Evolutionary conservation across 2,113 vertebrate species (phyloP), one percentile per base, ranked within the genome.

Genomic region (Nyctereutes procyonoides): DNA sequence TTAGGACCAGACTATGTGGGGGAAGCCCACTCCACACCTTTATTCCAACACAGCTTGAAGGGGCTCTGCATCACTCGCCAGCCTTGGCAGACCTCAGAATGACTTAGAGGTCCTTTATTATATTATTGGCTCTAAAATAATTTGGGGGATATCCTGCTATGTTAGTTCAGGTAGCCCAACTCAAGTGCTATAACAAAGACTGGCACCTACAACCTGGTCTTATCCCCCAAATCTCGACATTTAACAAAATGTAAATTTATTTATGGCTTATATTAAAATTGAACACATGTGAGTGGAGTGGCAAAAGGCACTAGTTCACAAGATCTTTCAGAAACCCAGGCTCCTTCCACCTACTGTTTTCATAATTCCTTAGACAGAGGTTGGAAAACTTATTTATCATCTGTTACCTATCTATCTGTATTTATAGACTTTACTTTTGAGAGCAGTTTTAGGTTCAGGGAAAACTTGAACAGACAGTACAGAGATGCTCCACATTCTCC

Each of bases 1-100:
- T 65, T 43, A 56, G 0, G 67, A 10, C 38, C 38, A 67, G 11
- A 35, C 7, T 74, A 38, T 62, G 38, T 4, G 19, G 74, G 26
- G 16, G 1, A 8, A 83, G n/a, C 16, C 2, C 24, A 76, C 35
- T 71, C 22, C 7, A 56, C 5, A 60, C 6, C 19, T 93, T n/a
- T 10, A 30, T 76, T 43, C 10, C 3, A 11, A 85, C 3, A 48
- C 5, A 58, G 30, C 1, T 76, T 14, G 7, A 11, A 4, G 1
- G 20, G 51, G 0, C 2, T 86, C 17, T 32, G 19, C 5, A 0
- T 48, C 16, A 76, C 12, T 22, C 28, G 13, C 2, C 0, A 10
- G 65, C 4, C 81, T 1, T 56, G 11, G 5, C 38, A 93, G 15
- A 69, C 16, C 12, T 24, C 62, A 0, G 0, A 24, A 74, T 67